Evolutionary conservation across 2,113 vertebrate species (phyloP).

Genomic region (Petrocephalus microphthalmus): DNA sequence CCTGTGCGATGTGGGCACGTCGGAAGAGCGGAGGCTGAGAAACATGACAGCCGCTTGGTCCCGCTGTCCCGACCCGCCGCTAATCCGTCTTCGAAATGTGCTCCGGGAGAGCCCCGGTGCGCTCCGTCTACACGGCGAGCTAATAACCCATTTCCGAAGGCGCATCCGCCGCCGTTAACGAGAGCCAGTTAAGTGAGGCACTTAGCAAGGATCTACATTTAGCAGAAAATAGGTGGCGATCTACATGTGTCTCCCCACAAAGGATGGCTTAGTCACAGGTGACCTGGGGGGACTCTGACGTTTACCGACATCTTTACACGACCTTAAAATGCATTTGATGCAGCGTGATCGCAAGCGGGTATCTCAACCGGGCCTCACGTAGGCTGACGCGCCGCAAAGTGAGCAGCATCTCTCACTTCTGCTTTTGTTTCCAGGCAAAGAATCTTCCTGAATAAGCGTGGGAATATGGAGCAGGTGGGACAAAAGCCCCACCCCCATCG

Average conservation of each 20-base stretch:
- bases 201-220: neutral
- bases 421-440: neutral
- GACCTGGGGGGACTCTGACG: neutral
- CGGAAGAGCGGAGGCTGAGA: neutral
- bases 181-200: neutral
- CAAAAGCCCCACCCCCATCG: neutral
- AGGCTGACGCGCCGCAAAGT: neutral
- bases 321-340: neutral
- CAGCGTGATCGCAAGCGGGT: neutral
- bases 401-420: neutral
- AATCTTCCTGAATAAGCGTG: neutral
- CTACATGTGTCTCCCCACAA: neutral
- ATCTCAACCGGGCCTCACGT: neutral
- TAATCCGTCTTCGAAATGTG: neutral
- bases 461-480: neutral
- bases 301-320: neutral
- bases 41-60: neutral
- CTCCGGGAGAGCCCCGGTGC: neutral
- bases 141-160: neutral
- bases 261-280: neutral
- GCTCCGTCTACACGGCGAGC: neutral
- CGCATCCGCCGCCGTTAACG: neutral
- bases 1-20: neutral
- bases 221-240: neutral
- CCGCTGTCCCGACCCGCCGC: neutral